Evolutionary conservation across 2,888 invertebrate genomes (phyloP), one percentile per base, ranked within the genome.

Genomic region (Pocota personata): DNA sequence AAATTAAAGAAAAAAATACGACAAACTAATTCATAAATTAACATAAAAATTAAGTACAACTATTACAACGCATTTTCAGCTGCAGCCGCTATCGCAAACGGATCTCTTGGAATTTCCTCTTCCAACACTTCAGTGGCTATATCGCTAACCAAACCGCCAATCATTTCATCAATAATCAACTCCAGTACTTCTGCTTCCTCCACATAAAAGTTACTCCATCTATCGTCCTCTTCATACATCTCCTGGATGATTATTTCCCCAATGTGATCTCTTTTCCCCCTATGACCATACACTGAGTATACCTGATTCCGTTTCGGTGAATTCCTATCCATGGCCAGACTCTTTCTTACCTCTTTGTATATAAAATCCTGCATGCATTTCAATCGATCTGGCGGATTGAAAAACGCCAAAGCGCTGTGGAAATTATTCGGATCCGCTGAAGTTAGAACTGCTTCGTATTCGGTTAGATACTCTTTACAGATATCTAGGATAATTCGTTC

Each of bases 191-290:
- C 93, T 19, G 94, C 92, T 90, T 96, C 96, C 89, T 96, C 96
- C 58, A 94, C 92, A 90, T 95, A 95, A 89, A 95, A 96, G 90
- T 95, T 95, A 0, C 95, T 95, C 96, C 96, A 97, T 87, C 95
- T 94, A 12, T 94, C 93, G 90, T 96, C 96, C 89, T 96, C 96
- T 64, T 94, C 94, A 88, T 94, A 95, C 62, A 95, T 93, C 91
- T 96, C 96, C 75, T 94, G 93, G 32, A 96, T 94, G 72, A 96
- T 92, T 75, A 96, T 93, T 89, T 95, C 95, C 89, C 96, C 96
- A 1, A 96, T 95, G 87, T 95, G 94, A 90, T 96, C 96, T 50
- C 95, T 92, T 88, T 95, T 94, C 88, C 95, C 95, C 19, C 94
- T 93, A 87, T 94, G 94, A 93, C 95, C 95, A 82, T 89, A 90